These are phyloP conservation scores for Siderastrea siderea DNA, from an alignment of 92 coral and sea anemone genomes.

Conservation along the genomic window DNA sequence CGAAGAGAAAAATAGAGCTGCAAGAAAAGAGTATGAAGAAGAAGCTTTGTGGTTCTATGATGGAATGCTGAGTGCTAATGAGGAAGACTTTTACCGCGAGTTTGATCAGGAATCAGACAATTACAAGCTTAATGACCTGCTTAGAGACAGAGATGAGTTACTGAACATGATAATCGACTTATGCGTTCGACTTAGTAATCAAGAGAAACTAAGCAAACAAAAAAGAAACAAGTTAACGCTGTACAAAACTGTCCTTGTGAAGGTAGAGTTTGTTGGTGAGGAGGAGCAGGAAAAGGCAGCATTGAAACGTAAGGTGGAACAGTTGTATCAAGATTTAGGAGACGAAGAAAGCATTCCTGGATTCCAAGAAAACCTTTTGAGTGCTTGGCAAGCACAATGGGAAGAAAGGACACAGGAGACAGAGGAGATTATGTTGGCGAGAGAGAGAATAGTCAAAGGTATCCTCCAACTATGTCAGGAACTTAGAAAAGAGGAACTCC, in stretches of 20 bases:
- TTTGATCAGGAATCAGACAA: conserved; percentile 11
- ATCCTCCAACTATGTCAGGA: conserved; percentile 28
- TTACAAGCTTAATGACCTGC: background rate
- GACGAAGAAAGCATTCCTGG: background rate
- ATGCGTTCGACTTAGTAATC: background rate
- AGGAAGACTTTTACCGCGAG: background rate
- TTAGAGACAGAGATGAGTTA: background rate
- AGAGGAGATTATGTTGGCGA: background rate
- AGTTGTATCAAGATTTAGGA: conserved; percentile 5
- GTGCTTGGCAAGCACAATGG: conserved; percentile 3
- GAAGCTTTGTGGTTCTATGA: conserved; percentile 3
- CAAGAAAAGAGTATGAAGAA: background rate
- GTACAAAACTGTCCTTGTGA: background rate
- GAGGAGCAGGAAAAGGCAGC: background rate
- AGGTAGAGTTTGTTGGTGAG: conserved; percentile 4
- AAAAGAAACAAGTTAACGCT: background rate
- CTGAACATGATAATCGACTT: conserved; percentile 12
- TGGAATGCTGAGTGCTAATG: background rate
- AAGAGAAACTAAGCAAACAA: background rate
- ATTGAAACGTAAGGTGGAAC: conserved; percentile 4
- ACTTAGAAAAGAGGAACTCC: background rate
- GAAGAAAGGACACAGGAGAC: conserved; percentile 12
- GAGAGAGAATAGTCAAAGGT: conserved; percentile 2
- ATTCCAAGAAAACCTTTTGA: conserved; percentile 12
- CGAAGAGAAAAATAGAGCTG: background rate